Base-by-base conservation (phyloP, 2,888 invertebrate genomes). In the Trachelus tabidus region DNA sequence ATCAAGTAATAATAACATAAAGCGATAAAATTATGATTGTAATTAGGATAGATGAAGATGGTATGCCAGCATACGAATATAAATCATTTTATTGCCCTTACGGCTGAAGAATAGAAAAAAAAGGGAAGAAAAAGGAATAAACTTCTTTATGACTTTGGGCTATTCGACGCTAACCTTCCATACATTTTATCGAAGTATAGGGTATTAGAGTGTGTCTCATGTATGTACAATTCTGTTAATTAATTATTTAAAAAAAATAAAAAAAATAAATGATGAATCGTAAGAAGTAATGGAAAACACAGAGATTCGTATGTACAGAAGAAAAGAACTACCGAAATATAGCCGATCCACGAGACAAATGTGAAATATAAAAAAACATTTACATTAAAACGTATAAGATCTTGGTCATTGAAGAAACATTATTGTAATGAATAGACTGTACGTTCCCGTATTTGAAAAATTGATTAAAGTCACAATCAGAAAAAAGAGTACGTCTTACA, bases 71-170 rank as follows among this genome's bases (percentile, higher is more conserved):
- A 56, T 81, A 76, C 76, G 81, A 81, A 79, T 80, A 82, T 83
- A 81, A 80, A 83, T 83, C 77, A 74, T 82, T 80, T 83, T 83
- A 82, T 83, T 83, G 73, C 75, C 76, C 81, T 73, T 68, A 78
- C 74, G 71, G 71, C 35, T 73, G 15, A 71, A 30, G 23, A 73
- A 76, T 75, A 77, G 73, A 76, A 76, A 75, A 79, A 34, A 40
- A 71, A 75, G 23, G 69, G 33, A 74, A 37, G 34, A 77, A 35
- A 76, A 69, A 1, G 75, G 15, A 75, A 35, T 75, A 15, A 77
- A 40, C 69, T 34, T 73, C 30, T 40, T 83, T 84, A 84, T 85
- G 73, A 76, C 84, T 84, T 84, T 84, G 85, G 83, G 81, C 81
- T 85, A 83, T 76, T 80, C 79, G 76, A 77, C 82, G 81, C 75